Conservation (phyloP, 2,888 invertebrate genomes). For the Atherix ibis region DNA sequence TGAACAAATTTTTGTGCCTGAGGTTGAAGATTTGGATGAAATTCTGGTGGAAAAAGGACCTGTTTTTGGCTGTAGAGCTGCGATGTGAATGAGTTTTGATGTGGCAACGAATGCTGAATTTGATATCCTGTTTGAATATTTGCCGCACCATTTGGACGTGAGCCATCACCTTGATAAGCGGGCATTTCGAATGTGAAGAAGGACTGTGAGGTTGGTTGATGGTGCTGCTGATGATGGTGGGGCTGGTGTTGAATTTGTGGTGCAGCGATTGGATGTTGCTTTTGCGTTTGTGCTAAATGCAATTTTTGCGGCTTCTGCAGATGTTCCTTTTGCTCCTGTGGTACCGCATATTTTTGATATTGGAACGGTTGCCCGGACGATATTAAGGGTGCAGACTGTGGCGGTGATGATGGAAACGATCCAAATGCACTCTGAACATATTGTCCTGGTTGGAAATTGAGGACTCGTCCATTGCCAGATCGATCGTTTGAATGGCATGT, state of each 20-base stretch:
- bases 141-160: conserved; percentile 14
- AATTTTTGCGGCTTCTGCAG: conserved; percentile 15
- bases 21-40: conserved; percentile 18
- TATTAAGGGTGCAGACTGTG: conserved; percentile 19
- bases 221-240: conserved; percentile 14
- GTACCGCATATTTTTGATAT: conserved; percentile 21
- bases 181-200: conserved; percentile 33
- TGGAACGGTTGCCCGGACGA: conserved; percentile 22
- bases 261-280: no score
- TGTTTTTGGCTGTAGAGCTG: conserved; percentile 22
- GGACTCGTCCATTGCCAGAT: conserved; percentile 26
- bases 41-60: conserved; percentile 23
- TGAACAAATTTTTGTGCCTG: conserved; percentile 15
- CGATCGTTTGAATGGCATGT: conserved; percentile 26
- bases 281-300: conserved; percentile 17
- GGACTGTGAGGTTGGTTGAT: conserved; percentile 30
- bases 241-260: conserved; percentile 8
- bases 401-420: conserved; percentile 6
- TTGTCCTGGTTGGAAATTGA: conserved; percentile 26
- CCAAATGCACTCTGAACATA: conserved; percentile 16
- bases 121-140: conserved; percentile 30
- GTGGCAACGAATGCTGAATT: conserved; percentile 25
- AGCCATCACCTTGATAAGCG: conserved; percentile 10
- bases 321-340: conserved; percentile 12
- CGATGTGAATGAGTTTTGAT: conserved; percentile 22